Conservation (phyloP, 2,113 vertebrate species). For the Cathartes aura region DNA sequence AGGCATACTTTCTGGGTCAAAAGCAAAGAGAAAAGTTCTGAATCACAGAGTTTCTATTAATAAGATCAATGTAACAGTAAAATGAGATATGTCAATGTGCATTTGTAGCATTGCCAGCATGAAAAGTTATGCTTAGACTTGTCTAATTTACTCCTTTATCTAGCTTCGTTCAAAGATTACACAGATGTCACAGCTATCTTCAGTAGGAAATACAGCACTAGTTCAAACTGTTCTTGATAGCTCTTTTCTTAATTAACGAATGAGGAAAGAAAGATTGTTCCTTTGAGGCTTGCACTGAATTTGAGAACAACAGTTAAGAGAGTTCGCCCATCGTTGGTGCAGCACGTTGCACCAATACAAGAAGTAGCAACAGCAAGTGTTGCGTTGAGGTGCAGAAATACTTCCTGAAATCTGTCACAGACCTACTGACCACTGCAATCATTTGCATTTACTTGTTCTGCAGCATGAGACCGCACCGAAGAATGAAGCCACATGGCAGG, state of each 20-base stretch:
- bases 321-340: rapidly evolving
- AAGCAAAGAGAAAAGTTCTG: background rate
- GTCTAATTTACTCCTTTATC: background rate
- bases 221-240: background rate
- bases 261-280: background rate
- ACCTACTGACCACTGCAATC: background rate
- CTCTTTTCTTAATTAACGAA: background rate
- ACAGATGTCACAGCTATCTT: background rate
- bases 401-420: background rate
- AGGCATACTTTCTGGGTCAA: background rate
- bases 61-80: background rate
- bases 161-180: background rate
- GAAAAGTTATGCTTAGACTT: background rate
- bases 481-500: background rate
- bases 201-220: background rate
- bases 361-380: background rate
- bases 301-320: background rate
- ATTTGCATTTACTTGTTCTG: background rate
- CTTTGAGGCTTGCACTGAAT: background rate
- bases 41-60: background rate
- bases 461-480: background rate
- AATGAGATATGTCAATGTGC: background rate
- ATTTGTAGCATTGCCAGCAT: background rate
- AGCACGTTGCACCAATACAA: background rate
- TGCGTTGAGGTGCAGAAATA: background rate